phyloP scores from a whole-genome alignment of 2,888 invertebrate species.

The Liposcelis brunnea region DNA sequence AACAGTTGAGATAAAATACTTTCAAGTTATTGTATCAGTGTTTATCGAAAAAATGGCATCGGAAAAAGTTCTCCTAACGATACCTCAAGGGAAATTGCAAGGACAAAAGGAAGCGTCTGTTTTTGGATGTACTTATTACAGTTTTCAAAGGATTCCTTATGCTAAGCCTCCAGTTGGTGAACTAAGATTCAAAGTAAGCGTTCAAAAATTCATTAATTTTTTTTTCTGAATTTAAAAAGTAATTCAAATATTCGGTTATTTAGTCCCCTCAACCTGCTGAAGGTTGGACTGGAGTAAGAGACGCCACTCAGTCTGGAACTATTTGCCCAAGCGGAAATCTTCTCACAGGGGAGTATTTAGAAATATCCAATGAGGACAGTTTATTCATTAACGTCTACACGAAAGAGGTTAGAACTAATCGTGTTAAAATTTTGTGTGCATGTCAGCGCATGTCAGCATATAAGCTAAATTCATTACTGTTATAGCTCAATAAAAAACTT shows the following conservation, averaged over 20 bases:
- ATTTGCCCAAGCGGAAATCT: too few species aligned
- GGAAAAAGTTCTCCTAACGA: too few species aligned
- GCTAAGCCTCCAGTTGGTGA: slow-evolving; percentile 13
- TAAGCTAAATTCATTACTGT: slow-evolving; percentile 17
- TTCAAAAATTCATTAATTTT: background rate
- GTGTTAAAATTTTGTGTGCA: slow-evolving; percentile 36
- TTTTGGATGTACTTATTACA: slow-evolving; percentile 8
- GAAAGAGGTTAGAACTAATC: background rate
- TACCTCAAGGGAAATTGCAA: too few species aligned
- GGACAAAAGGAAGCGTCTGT: background rate
- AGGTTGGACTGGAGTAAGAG: background rate
- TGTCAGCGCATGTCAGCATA: slow-evolving; percentile 35
- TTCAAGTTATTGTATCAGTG: too few species aligned
- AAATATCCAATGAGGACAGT: too few species aligned
- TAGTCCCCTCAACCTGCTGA: background rate
- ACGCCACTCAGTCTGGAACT: background rate
- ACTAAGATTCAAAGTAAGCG: slow-evolving; percentile 13
- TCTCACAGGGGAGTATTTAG: too few species aligned
- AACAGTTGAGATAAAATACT: too few species aligned
- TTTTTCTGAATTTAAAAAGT: too few species aligned
- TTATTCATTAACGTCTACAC: too few species aligned
- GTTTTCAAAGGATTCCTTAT: slow-evolving; percentile 12
- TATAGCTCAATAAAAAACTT: slow-evolving; percentile 19
- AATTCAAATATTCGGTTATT: too few species aligned
- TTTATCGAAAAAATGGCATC: too few species aligned